Base-by-base conservation (phyloP, 2,797 vertebrate species). In the Malurus splendens region DNA sequence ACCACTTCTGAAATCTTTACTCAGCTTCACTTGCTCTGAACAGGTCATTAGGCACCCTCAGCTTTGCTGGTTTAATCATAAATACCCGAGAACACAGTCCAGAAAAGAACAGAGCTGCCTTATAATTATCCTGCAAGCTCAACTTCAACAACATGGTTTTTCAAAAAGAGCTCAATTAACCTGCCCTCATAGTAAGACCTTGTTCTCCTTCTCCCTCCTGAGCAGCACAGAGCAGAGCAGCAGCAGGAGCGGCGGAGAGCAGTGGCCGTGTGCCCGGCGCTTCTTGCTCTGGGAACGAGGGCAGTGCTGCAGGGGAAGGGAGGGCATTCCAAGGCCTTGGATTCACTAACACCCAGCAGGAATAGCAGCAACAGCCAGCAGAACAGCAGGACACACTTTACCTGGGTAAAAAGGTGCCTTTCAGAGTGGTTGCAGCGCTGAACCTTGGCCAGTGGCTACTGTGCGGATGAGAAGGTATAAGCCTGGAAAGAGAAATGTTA, bases 201-300 rank as follows among this genome's bases (percentile, higher is more conserved):
- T 30, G 28, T 75, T 44, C 55, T 67, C 22, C 62, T 47, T 10
- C 0, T 3, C 12, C 19, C 18, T 22, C 1, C 0, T 0, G 15
- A 28, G 48, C 10, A 28, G 36, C 47, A 2, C 3, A 6, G 1
- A 9, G 17, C 1, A 4, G 56, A 54, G 25, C 7, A 1, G 39
- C 3, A 0, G 8, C 36, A 23, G 62, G 51, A 32, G 9, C 7
- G 0, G 50, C 54, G 6, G 60, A 20, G 47, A 12, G 2, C 36
- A 2, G 2, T 0, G 33, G 10, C 32, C 4, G 4, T 6, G 45
- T 17, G 57, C 65, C 33, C 5, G 0, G 6, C 2, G 9, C 54
- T 18, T 10, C 28, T 18, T 3, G 4, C 12, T 0, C 41, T 28
- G 23, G n/a, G 38, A 54, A 1, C 0, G 3, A 3, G 6, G 3